Conservation (phyloP, 2,888 invertebrate species). For the Allophyes oxyacanthae region DNA sequence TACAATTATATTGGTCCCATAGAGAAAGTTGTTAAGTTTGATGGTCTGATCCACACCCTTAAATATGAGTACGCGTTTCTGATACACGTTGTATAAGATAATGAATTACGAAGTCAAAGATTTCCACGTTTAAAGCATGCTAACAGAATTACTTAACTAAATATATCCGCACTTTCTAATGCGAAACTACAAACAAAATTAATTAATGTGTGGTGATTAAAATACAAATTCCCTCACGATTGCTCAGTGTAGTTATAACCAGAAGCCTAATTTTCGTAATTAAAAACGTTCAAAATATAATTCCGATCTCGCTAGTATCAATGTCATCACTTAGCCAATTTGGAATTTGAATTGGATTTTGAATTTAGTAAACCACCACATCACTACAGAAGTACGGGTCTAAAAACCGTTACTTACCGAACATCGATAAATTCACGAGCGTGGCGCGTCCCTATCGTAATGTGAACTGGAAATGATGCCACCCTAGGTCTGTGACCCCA, state of each 20-base stretch:
- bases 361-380: too few species aligned
- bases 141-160: constrained; percentile 8
- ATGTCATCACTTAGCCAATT: too few species aligned
- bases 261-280: too few species aligned
- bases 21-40: too few species aligned
- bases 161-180: constrained; percentile 18
- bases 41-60: too few species aligned
- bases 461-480: constrained; percentile 30
- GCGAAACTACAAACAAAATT: background rate
- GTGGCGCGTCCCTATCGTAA: constrained; percentile 34
- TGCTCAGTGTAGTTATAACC: too few species aligned
- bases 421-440: constrained; percentile 43
- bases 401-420: constrained; percentile 1
- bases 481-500: constrained; percentile 48
- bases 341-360: too few species aligned
- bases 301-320: too few species aligned
- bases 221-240: background rate
- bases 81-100: too few species aligned
- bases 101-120: constrained; percentile 22
- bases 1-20: too few species aligned
- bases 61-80: too few species aligned
- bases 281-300: too few species aligned
- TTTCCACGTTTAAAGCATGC: constrained; percentile 5
- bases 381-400: background rate
- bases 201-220: background rate